Evolutionary conservation across 2,797 vertebrate species (phyloP).

Genomic region (Poecilia picta): DNA sequence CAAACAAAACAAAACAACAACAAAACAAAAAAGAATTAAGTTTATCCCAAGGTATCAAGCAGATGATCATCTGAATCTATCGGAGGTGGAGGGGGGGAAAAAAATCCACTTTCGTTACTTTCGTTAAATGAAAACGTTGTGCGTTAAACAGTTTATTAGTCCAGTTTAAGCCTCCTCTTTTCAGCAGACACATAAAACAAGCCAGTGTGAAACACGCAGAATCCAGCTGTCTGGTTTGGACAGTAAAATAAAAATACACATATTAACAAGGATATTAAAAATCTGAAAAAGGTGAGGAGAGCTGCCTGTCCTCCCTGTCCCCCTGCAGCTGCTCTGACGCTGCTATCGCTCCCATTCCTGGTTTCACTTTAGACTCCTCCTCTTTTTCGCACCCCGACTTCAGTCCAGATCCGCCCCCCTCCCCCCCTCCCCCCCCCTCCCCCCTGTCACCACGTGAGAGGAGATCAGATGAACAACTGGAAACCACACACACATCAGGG

Average conservation of each 20-base stretch:
- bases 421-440: slow-evolving; percentile 21
- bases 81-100: not conserved
- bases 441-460: slow-evolving; percentile 28
- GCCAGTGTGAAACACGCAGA: slow-evolving; percentile 5
- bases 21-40: not conserved
- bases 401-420: slow-evolving; percentile 41
- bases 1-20: too few species aligned
- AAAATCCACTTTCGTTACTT: slow-evolving; percentile 12
- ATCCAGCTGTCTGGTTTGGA: slow-evolving; percentile 18
- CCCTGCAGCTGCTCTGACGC: slow-evolving; percentile 51
- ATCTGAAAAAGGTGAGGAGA: slow-evolving; percentile 42
- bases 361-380: slow-evolving; percentile 57
- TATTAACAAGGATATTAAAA: slow-evolving; percentile 45
- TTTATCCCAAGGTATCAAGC: not conserved
- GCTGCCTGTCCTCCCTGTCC: slow-evolving; percentile 44
- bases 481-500: slow-evolving; percentile 31
- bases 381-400: slow-evolving; percentile 65
- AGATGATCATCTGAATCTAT: slow-evolving; percentile 1
- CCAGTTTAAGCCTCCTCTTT: slow-evolving; percentile 29
- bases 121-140: slow-evolving; percentile 36
- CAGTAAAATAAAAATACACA: slow-evolving; percentile 1
- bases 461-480: slow-evolving; percentile 13
- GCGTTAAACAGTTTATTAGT: slow-evolving; percentile 58
- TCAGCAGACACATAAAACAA: slow-evolving; percentile 9
- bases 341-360: slow-evolving; percentile 49